Conservation (phyloP, 2,797 vertebrate genomes). For the Channallabes apus region DNA sequence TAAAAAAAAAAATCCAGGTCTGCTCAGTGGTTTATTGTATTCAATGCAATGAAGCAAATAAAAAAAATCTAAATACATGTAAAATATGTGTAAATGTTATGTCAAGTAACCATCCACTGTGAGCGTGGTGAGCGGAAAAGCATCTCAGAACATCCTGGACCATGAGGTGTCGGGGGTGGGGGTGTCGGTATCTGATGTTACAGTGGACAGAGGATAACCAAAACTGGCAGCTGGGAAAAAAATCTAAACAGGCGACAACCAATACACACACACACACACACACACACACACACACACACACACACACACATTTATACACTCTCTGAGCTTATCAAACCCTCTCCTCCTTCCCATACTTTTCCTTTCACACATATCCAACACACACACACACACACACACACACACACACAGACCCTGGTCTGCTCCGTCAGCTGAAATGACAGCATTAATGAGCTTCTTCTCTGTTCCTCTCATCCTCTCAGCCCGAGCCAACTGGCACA, state of each 20-base stretch:
- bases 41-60: neutral
- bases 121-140: neutral
- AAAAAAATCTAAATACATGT: neutral
- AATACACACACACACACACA: neutral
- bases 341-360: constrained; percentile 32
- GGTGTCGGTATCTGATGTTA: neutral
- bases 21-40: neutral
- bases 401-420: too few relatives aligned
- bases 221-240: neutral
- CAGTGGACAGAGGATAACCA: neutral
- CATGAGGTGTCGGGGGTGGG: neutral
- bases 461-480: constrained; percentile 65
- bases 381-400: constrained; percentile 42
- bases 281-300: constrained; percentile 19
- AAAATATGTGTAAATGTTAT: too few relatives aligned
- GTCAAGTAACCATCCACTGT: too few relatives aligned
- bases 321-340: neutral
- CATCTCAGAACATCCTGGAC: neutral
- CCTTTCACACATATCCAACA: constrained; percentile 3
- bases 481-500: constrained; percentile 81
- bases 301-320: constrained; percentile 52
- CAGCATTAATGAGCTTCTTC: constrained; percentile 84
- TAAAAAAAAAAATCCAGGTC: too few relatives aligned
- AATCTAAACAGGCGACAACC: neutral
- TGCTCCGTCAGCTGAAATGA: constrained; percentile 75